Conservation (phyloP, 2,888 invertebrate genomes). For the Rotaria magnacalcarata region DNA sequence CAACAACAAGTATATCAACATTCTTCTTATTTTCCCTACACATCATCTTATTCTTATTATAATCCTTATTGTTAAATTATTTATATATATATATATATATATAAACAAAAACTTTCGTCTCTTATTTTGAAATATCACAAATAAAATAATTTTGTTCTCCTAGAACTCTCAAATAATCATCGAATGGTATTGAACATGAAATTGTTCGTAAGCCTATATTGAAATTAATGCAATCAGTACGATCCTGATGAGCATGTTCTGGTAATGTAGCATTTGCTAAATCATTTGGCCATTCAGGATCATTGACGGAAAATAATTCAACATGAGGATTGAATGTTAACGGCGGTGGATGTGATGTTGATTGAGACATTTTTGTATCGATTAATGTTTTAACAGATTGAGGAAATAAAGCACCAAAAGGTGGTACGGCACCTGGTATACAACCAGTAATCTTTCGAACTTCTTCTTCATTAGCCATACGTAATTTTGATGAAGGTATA, state of each 20-base stretch:
- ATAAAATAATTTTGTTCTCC: slow-evolving; percentile 6
- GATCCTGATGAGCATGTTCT: neutral
- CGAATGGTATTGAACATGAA: neutral
- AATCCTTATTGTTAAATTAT: neutral
- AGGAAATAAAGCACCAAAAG: neutral
- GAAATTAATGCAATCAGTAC: neutral
- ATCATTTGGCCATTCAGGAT: slow-evolving; percentile 5
- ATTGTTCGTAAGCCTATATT: neutral
- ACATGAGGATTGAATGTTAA: neutral
- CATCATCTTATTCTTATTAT: neutral
- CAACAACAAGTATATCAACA: neutral
- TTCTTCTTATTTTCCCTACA: neutral
- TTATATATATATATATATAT: neutral
- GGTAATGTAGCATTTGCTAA: neutral
- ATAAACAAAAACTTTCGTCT: neutral
- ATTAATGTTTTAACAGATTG: neutral
- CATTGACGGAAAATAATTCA: neutral
- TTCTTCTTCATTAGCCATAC: neutral
- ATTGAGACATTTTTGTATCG: neutral
- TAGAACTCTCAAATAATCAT: slow-evolving; percentile 1
- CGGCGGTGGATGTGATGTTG: neutral
- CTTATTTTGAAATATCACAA: slow-evolving; percentile 26
- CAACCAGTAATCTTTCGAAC: neutral
- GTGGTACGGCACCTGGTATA: slow-evolving; percentile 6
- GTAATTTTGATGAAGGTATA: neutral